These are phyloP conservation scores for Takifugu ocellatus DNA, from an alignment of 2,797 vertebrate species.

Conservation along the genomic window DNA sequence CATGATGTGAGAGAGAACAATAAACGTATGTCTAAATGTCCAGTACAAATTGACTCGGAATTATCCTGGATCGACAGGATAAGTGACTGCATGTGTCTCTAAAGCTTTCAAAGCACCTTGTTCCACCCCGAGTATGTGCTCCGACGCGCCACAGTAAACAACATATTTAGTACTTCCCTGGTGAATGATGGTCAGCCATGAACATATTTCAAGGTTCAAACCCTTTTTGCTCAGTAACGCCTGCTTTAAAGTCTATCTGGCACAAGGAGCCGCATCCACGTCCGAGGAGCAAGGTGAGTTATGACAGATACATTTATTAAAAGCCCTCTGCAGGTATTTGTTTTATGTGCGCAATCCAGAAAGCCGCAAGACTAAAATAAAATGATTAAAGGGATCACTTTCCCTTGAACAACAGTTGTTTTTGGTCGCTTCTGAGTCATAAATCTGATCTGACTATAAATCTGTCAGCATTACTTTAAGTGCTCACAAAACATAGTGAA, in stretches of 20 bases:
- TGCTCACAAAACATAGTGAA: too few species aligned
- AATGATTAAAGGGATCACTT: neutral
- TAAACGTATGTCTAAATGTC: conserved; percentile 2
- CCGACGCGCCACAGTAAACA: conserved; percentile 6
- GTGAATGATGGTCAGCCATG: neutral
- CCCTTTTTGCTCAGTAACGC: conserved; percentile 6
- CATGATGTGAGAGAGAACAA: neutral
- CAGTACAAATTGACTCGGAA: conserved; percentile 7
- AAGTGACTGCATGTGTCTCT: neutral
- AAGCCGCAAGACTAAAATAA: neutral
- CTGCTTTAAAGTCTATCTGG: neutral
- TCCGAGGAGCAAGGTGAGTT: neutral
- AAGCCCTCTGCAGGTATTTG: neutral
- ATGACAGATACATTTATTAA: neutral
- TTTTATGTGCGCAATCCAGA: neutral
- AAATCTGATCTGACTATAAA: neutral
- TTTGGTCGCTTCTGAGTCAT: neutral
- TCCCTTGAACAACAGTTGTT: neutral
- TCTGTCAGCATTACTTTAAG: neutral
- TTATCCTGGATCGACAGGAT: neutral
- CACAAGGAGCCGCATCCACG: neutral
- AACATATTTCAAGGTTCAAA: conserved; percentile 3
- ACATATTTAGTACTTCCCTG: neutral
- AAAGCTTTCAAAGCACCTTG: neutral
- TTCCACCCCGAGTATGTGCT: neutral